Evolutionary conservation across 1,140 invertebrate genomes (phyloP), one percentile per base, ranked within the genome.

Genomic region (Rhysida immarginata): DNA sequence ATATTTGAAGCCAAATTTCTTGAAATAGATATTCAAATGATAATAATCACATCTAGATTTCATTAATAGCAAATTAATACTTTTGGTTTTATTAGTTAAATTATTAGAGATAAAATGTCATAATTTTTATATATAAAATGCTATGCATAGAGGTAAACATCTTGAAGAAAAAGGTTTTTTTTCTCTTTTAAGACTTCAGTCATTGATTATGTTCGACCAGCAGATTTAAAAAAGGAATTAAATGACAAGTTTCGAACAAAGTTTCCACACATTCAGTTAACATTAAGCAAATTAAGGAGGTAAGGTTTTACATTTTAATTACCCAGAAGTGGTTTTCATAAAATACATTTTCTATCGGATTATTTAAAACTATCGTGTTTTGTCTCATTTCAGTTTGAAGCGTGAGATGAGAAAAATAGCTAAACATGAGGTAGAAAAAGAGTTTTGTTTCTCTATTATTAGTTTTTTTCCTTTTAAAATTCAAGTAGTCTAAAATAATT

Each of bases 181-280:
- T 48, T 2, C 41, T 35, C 44, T 55, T 67, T 66, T 54, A 61
- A 80, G 79, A 90, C 87, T 13, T 96, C 93, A 1, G 87, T 96
- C 20, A 96, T 96, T 62, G 91, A 96, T 71, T 96, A 97, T 69
- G 91, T 95, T 1, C 83, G 89, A 64, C 91, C 93, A 24, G 86
- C 88, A n/a, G 92, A 96, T 71, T 72, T 98, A 53, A 97, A 97
- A 68, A 95, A 93, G 70, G 94, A 97, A 74, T 74, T 97, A 0
- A 98, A 98, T 73, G 93, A 96, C 65, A 96, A 96, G 72, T 98
- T 98, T 66, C 80, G 81, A 63, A 89, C 92, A 64, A 91, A 91
- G 66, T 97, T 96, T 74, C 94, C 94, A 1, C 81, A 90, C 60
- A 85, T 97, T 58, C 86, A 96, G 67, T 74, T 98, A 0, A 96